Evolutionary conservation across 2,797 vertebrate genomes (phyloP).

Genomic region (Hirundo rustica): DNA sequence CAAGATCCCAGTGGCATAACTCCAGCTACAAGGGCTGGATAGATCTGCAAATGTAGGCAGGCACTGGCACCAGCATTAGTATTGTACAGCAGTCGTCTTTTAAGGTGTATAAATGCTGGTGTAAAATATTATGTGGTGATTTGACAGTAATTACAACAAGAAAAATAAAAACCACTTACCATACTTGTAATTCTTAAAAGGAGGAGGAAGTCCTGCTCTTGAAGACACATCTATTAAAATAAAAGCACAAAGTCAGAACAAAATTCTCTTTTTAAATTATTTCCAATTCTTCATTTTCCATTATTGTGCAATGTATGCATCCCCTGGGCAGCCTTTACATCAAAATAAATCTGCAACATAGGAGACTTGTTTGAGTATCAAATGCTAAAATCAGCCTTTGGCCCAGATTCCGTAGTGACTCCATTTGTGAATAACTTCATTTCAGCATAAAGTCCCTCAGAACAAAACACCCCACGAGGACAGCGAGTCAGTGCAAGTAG

Average conservation of each 20-base stretch:
- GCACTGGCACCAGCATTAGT: background rate
- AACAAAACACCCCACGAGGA: background rate
- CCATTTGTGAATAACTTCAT: background rate
- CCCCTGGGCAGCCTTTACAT: background rate
- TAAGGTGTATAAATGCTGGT: background rate
- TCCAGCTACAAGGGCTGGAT: background rate
- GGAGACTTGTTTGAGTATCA: background rate
- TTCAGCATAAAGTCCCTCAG: background rate
- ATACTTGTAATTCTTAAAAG: conserved; percentile 87
- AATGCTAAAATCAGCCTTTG: background rate
- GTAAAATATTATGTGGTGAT: background rate
- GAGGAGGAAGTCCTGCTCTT: conserved; percentile 83
- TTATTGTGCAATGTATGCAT: background rate
- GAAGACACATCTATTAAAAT: conserved; percentile 81
- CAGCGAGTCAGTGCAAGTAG: background rate
- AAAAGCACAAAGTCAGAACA: background rate
- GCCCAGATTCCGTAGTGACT: background rate
- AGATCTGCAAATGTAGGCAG: background rate
- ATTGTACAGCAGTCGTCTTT: background rate
- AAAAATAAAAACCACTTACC: conserved; percentile 79
- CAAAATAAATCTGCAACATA: background rate
- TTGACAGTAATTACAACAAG: background rate
- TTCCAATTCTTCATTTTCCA: background rate
- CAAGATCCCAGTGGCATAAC: background rate
- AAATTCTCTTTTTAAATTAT: background rate